These are phyloP conservation scores for Pseudopipra pipra DNA, from an alignment of 2,113 vertebrate species.

Conservation along the genomic window DNA sequence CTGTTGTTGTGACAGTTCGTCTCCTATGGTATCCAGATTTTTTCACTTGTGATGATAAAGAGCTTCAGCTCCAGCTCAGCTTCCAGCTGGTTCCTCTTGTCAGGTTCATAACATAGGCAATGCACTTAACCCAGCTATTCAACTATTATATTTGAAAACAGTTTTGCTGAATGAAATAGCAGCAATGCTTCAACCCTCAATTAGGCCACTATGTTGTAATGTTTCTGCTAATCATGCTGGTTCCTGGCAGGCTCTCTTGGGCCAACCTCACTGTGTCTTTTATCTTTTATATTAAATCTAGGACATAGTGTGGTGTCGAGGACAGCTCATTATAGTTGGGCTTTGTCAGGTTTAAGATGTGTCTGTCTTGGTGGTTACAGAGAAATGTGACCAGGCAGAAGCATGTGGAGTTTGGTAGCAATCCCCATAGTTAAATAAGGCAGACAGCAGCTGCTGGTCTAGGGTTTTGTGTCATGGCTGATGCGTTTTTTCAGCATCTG, in stretches of 20 bases:
- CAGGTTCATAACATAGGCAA: not conserved
- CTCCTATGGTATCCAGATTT: not conserved
- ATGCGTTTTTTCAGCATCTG: not conserved
- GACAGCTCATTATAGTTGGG: not conserved
- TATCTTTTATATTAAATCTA: constrained; percentile 18
- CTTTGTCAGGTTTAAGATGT: not conserved
- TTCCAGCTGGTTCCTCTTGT: constrained; percentile 25
- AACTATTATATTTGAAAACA: not conserved
- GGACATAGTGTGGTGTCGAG: not conserved
- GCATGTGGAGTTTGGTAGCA: not conserved
- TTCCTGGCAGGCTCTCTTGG: not conserved
- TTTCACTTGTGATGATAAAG: constrained; percentile 30
- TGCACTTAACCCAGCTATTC: constrained; percentile 12
- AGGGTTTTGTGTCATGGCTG: not conserved
- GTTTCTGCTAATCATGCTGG: constrained; percentile 2
- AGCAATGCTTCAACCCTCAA: not conserved
- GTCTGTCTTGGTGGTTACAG: not conserved
- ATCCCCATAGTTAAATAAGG: not conserved
- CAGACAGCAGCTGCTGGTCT: not conserved
- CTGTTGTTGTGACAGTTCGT: constrained; percentile 39
- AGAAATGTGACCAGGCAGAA: constrained; percentile 10
- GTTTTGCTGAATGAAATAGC: constrained; percentile 16
- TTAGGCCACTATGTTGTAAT: not conserved
- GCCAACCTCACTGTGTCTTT: not conserved
- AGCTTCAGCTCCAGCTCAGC: constrained; percentile 1